Evolutionary conservation across 2,888 invertebrate species (phyloP).

Genomic region (Heteromyza rotundicornis): DNA sequence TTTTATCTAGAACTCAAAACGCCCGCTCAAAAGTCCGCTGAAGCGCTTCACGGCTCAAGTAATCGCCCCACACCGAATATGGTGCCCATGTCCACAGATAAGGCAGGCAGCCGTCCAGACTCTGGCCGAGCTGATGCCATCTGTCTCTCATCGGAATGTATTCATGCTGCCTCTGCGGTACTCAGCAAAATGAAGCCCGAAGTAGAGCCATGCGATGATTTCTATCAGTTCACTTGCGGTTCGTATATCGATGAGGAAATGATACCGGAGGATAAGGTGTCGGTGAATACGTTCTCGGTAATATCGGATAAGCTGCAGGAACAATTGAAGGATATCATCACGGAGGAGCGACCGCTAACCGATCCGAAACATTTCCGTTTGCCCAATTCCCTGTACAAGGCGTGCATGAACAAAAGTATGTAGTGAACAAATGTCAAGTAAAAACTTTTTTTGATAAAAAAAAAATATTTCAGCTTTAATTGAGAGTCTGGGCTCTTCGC

Average conservation of each 20-base stretch:
- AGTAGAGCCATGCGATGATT: slow-evolving; percentile 79
- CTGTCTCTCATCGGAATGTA: slow-evolving; percentile 79
- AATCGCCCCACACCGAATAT: slow-evolving; percentile 41
- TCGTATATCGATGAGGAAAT: slow-evolving; percentile 71
- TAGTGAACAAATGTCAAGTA: no score
- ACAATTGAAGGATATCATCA: slow-evolving; percentile 60
- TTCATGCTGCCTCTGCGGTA: slow-evolving; percentile 74
- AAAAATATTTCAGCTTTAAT: slow-evolving; percentile 75
- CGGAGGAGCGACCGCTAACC: slow-evolving; percentile 51
- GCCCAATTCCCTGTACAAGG: slow-evolving; percentile 61
- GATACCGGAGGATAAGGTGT: slow-evolving; percentile 73
- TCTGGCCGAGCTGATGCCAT: slow-evolving; percentile 62
- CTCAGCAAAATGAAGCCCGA: slow-evolving; percentile 71
- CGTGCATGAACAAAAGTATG: slow-evolving; percentile 64
- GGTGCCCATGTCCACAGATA: slow-evolving; percentile 32
- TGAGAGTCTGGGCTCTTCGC: slow-evolving; percentile 77
- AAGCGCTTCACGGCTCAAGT: slow-evolving; percentile 49
- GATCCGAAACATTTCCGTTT: slow-evolving; percentile 61
- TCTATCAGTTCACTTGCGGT: slow-evolving; percentile 79
- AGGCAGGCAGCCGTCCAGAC: slow-evolving; percentile 40
- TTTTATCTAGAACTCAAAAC: slow-evolving; percentile 36
- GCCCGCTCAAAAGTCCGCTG: slow-evolving; percentile 38
- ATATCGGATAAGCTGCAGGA: slow-evolving; percentile 62
- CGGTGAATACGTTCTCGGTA: slow-evolving; percentile 62
- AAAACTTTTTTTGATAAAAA: neutral